Evolutionary conservation across 2,888 invertebrate species (phyloP).

Genomic region (Myopa tessellatipennis): DNA sequence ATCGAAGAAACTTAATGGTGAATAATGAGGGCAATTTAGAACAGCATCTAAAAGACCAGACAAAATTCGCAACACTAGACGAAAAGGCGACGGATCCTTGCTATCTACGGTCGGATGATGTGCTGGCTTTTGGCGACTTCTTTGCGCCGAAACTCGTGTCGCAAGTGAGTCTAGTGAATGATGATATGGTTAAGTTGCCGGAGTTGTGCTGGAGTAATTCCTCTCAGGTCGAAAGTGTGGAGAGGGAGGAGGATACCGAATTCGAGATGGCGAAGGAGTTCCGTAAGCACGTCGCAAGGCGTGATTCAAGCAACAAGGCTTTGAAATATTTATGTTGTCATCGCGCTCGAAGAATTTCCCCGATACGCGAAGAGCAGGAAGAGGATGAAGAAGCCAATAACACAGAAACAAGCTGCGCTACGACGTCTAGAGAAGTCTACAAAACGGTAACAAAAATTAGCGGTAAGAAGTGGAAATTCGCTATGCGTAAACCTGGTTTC

Average conservation of each 20-base stretch:
- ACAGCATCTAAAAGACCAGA: background rate
- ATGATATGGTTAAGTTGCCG: conserved; percentile 64
- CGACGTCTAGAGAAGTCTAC: conserved; percentile 17
- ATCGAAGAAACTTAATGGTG: conserved; percentile 11
- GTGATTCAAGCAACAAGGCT: background rate
- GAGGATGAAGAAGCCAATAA: conserved; percentile 1
- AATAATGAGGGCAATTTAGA: conserved; percentile 5
- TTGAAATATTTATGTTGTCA: conserved; percentile 29
- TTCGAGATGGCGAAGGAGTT: background rate
- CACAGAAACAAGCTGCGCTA: conserved; percentile 4
- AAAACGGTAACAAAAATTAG: conserved; percentile 18
- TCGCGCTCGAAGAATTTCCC: conserved; percentile 40
- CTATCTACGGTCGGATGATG: conserved; percentile 19
- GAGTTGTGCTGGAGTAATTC: conserved; percentile 24
- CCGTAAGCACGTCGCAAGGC: background rate
- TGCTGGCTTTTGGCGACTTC: conserved; percentile 45
- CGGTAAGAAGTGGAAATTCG: background rate
- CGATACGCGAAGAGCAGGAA: conserved; percentile 9
- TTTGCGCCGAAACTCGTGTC: conserved; percentile 57
- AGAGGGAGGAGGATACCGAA: conserved; percentile 28
- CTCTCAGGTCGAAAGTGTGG: conserved; percentile 39
- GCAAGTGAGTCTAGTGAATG: conserved; percentile 61
- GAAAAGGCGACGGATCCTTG: background rate
- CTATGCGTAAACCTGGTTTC: no score
- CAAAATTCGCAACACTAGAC: background rate